Conservation (phyloP, 2,113 vertebrate species). For the Carollia perspicillata region DNA sequence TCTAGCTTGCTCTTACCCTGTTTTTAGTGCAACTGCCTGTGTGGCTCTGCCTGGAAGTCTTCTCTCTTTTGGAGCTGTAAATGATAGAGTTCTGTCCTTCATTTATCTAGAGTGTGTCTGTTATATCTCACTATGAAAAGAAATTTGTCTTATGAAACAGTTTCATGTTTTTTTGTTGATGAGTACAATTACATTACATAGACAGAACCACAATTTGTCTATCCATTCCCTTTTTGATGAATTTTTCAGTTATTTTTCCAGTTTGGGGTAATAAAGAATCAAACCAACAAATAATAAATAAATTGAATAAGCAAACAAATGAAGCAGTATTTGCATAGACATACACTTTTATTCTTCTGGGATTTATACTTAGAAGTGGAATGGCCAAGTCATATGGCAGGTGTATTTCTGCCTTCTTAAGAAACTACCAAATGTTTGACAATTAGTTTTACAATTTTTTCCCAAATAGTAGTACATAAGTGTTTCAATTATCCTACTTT, state of each 20-base stretch:
- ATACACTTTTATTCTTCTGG: not conserved
- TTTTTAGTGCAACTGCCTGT: not conserved
- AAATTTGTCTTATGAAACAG: not conserved
- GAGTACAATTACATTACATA: not conserved
- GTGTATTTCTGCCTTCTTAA: not conserved
- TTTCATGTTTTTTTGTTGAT: not conserved
- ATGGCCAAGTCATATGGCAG: not conserved
- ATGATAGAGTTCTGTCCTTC: not conserved
- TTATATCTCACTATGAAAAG: not conserved
- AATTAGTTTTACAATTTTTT: not conserved
- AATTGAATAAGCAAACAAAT: not conserved
- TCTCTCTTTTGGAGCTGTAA: not conserved
- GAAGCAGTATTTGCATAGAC: not conserved
- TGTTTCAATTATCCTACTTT: not conserved
- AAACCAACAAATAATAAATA: not conserved
- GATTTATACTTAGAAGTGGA: not conserved
- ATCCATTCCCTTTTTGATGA: not conserved
- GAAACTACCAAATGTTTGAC: not conserved
- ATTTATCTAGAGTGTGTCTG: not conserved
- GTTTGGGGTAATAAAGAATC: not conserved
- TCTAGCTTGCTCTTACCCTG: not conserved
- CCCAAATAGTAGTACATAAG: not conserved
- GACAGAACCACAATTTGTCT: not conserved
- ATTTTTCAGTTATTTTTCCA: not conserved
- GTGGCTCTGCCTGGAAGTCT: not conserved